Evolutionary conservation across 2,113 vertebrate species (phyloP).

Genomic region (Ophthalmolycus amberensis): DNA sequence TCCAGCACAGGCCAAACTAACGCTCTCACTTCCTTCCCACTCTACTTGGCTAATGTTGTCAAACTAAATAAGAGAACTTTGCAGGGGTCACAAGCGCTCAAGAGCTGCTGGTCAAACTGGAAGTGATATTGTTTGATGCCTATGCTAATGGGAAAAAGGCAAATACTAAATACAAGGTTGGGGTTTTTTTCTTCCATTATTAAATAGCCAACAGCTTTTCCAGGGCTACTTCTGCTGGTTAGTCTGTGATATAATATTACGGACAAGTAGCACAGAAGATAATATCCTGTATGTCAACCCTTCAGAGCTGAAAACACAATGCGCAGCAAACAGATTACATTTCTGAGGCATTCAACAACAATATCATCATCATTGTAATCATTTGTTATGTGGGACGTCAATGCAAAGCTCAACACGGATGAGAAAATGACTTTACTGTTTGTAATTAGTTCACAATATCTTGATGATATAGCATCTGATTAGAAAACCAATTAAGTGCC

Average conservation of each 20-base stretch:
- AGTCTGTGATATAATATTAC: conserved; percentile 7
- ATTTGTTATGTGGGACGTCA: conserved; percentile 56
- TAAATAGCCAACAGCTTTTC: conserved; percentile 48
- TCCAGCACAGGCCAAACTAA: neutral
- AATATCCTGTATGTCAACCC: conserved; percentile 2
- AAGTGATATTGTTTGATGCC: conserved; percentile 47
- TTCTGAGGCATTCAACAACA: conserved; percentile 54
- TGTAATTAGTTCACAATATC: conserved; percentile 72
- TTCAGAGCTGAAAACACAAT: conserved; percentile 17
- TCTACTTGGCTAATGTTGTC: conserved; percentile 44
- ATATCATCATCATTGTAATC: conserved; percentile 41
- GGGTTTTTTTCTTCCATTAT: conserved; percentile 27
- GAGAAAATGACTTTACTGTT: conserved; percentile 64
- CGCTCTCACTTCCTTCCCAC: neutral
- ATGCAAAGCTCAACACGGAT: conserved; percentile 56
- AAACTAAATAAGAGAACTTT: conserved; percentile 37
- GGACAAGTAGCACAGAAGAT: neutral
- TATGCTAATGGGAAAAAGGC: conserved; percentile 53
- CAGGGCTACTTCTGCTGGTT: conserved; percentile 17
- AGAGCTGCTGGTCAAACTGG: conserved; percentile 46
- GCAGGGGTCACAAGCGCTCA: conserved; percentile 11
- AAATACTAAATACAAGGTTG: conserved; percentile 44
- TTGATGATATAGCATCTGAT: conserved; percentile 67
- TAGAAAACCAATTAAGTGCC: conserved; percentile 68
- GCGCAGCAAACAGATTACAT: conserved; percentile 41